Percentiles rank a stretch among this genome's conserved stretches.
phyloP scores from a whole-genome alignment of 2,797 vertebrate genomes.

The Urophycis tenuis region DNA sequence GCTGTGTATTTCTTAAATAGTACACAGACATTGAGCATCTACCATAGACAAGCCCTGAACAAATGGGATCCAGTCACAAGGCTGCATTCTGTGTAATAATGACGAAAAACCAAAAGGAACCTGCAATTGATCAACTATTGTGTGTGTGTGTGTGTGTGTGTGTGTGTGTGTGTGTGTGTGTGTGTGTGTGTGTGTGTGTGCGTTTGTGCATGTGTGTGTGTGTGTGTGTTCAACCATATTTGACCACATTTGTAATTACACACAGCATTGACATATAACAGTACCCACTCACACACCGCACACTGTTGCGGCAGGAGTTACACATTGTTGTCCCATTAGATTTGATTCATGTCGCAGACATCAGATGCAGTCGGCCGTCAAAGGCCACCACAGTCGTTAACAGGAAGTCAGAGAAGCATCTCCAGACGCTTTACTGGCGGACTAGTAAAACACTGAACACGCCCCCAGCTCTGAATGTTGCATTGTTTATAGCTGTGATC shows the following conservation, averaged over 20 bases:
- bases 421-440: background rate
- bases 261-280: background rate
- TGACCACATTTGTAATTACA: background rate
- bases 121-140: no score
- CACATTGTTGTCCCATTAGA: background rate
- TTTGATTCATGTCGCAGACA: background rate
- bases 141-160: no score
- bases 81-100: no score
- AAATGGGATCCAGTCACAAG: no score
- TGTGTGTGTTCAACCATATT: conserved; percentile 6
- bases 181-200: conserved; percentile 4
- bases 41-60: no score
- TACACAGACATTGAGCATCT: no score
- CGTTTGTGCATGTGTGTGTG: conserved; percentile 9
- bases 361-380: background rate
- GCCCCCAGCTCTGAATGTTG: background rate
- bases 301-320: background rate
- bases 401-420: background rate
- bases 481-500: background rate
- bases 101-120: no score
- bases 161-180: background rate
- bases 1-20: background rate
- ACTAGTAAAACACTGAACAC: no score
- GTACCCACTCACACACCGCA: background rate
- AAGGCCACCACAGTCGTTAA: background rate